Base-by-base conservation (phyloP, 2,797 vertebrate genomes). In the Sebastes oblongus region DNA sequence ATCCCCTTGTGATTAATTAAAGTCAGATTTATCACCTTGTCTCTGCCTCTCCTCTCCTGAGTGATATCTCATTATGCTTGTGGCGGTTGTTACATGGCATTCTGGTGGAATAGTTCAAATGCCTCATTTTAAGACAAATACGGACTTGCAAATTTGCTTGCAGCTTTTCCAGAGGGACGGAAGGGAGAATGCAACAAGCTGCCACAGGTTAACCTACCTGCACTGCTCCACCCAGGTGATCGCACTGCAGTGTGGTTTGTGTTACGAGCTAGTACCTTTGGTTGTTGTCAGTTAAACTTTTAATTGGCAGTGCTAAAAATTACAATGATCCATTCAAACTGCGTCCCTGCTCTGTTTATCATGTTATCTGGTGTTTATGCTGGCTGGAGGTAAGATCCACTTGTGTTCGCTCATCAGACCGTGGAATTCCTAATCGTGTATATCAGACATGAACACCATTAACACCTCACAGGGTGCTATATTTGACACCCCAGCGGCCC, bases 401-500 rank as follows among this genome's bases (percentile, higher is more conserved):
- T 68, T 68, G 56, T 80, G 66, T 78, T 72, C 0, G 13, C 62
- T 36, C 72, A 67, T 75, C 66, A 74, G 54, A 81, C 66, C 10
- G 32, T 78, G 36, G 75, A 81, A 83, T 89, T 88, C 59, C 24
- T 83, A 85, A 85, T 88, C 39, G 59, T 86, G 29, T 62, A 64
- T 22, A 83, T 88, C 30, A 34, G 65, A 87, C 58, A 78, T 55
- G 78, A 85, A 86, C 67, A 11, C 12, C 16, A 86, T 91, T 82
- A 87, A 77, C 83, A 67, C 82, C 86, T 84, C 79, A 60, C 72
- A 80, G 78, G 72, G 84, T 82, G 90, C 76, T 78, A 52, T 52
- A 81, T 86, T 89, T 88, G 75, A 90, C 91, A 89, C 89, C 74
- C 36, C 32, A 30, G 72, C 54, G 0, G 62, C 79, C 75, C 68